Evolutionary conservation across 2,888 invertebrate species (phyloP).

Genomic region (Lepidonotus clava): DNA sequence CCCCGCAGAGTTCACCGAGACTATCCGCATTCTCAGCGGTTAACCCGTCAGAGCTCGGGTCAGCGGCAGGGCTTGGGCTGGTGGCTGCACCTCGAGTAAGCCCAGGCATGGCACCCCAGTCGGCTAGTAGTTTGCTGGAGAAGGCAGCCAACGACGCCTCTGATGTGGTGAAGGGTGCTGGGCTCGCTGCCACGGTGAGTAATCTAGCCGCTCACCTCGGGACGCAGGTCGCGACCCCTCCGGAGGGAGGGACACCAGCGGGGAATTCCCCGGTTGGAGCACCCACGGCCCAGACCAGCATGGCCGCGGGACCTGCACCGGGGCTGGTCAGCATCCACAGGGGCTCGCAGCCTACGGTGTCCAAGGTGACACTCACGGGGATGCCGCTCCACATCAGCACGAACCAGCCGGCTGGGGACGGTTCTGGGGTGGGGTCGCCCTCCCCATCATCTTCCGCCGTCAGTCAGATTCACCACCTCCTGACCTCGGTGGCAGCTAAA

Average conservation of each 20-base stretch:
- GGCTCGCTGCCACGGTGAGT: slow-evolving; percentile 30
- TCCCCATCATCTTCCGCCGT: not conserved
- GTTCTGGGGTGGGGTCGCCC: not conserved
- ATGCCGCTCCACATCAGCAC: slow-evolving; percentile 42
- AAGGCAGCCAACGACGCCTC: slow-evolving; percentile 24
- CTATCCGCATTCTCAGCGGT: slow-evolving; percentile 44
- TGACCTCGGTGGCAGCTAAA: not conserved
- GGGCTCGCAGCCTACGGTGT: not conserved
- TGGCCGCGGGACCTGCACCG: not conserved
- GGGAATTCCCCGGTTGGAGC: not conserved
- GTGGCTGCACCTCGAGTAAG: not conserved
- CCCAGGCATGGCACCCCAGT: not conserved
- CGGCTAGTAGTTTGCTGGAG: slow-evolving; percentile 8
- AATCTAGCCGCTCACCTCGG: slow-evolving; percentile 29
- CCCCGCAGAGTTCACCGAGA: not conserved
- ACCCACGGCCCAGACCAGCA: not conserved
- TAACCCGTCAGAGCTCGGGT: not conserved
- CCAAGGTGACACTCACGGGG: slow-evolving; percentile 38
- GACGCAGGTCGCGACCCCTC: not conserved
- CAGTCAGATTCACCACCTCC: slow-evolving; percentile 45
- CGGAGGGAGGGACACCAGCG: not conserved
- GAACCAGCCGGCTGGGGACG: not conserved
- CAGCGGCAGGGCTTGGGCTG: not conserved
- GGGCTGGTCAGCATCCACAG: not conserved
- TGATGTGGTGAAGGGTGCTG: slow-evolving; percentile 1